Evolutionary conservation across 2,888 invertebrate species (phyloP).

Genomic region (Strigamia maritima): DNA sequence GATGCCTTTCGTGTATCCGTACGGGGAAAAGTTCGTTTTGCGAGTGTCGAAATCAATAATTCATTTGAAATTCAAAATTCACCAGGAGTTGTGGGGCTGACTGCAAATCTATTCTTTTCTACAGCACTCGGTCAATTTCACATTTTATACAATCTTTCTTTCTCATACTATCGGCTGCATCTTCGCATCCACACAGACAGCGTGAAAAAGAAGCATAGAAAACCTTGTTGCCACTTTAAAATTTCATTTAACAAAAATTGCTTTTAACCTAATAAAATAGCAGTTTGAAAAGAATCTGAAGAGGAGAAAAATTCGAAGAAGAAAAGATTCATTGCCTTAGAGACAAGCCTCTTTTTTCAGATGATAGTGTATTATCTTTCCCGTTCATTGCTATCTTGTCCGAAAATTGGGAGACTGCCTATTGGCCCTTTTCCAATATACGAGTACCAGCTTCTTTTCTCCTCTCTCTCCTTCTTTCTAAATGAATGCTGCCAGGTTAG

Average conservation of each 20-base stretch:
- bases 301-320: constrained; percentile 3
- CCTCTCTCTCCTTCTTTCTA: not conserved
- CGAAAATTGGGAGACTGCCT: constrained; percentile 19
- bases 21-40: not conserved
- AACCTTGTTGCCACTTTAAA: constrained; percentile 19
- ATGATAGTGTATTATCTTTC: constrained; percentile 20
- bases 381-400: constrained; percentile 23
- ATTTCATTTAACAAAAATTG: constrained; percentile 18
- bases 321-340: constrained; percentile 7
- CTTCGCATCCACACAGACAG: not conserved
- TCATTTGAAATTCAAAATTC: constrained; percentile 23
- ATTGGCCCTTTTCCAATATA: constrained; percentile 23
- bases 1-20: not conserved
- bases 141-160: constrained; percentile 12
- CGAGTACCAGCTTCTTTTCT: not conserved
- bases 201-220: not conserved
- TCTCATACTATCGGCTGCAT: not conserved
- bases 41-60: constrained; percentile 1
- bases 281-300: constrained; percentile 8
- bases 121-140: constrained; percentile 16
- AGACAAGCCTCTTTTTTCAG: constrained; percentile 22
- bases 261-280: not conserved
- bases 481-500: constrained; percentile 11
- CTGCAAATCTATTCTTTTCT: constrained; percentile 23
- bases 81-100: not conserved